phyloP scores from a whole-genome alignment of 2,113 vertebrate genomes.

The Dendrocopos noguchii region DNA sequence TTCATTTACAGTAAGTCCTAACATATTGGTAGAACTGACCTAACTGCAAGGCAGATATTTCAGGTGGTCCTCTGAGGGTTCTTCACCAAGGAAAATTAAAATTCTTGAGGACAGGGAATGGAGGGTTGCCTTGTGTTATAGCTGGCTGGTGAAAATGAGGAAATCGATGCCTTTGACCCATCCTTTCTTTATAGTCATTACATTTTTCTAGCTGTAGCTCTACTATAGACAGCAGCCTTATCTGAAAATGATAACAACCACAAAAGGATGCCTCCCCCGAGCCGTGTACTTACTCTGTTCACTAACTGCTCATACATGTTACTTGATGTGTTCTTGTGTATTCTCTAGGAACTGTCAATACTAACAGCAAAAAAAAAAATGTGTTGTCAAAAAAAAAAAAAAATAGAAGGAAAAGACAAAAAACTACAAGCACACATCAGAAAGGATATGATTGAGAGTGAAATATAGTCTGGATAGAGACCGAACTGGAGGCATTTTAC shows the following conservation, averaged over 20 bases:
- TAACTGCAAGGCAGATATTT: neutral
- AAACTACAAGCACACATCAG: neutral
- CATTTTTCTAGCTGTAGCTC: neutral
- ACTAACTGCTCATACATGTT: neutral
- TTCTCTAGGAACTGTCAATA: neutral
- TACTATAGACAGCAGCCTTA: neutral
- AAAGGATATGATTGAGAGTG: neutral
- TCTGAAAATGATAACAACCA: neutral
- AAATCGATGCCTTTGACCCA: neutral
- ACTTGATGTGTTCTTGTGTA: neutral
- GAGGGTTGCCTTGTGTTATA: neutral
- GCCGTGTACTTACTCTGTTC: neutral
- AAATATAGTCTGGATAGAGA: neutral
- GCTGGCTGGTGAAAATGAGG: neutral
- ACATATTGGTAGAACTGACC: slow-evolving; percentile 23
- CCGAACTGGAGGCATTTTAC: neutral
- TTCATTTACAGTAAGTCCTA: slow-evolving; percentile 35
- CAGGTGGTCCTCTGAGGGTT: neutral
- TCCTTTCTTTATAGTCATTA: neutral
- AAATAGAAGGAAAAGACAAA: neutral
- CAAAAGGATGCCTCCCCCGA: neutral
- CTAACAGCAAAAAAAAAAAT: neutral
- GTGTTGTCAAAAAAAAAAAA: neutral
- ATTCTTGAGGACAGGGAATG: neutral
- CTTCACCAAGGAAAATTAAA: neutral